Conservation (phyloP, 2,888 invertebrate genomes). For the Stenodema calcarata region DNA sequence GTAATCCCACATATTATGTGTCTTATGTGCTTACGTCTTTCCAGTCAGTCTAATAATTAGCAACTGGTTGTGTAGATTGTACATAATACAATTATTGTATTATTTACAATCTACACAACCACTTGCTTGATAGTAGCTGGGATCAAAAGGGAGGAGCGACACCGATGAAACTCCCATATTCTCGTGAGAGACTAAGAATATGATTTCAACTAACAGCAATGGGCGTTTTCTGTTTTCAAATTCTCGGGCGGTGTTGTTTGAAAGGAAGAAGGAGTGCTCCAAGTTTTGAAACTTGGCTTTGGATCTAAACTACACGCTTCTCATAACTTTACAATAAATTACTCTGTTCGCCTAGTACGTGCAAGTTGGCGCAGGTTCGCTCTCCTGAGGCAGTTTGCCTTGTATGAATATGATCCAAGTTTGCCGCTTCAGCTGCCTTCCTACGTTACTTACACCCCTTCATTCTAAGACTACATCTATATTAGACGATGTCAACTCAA, state of each 20-base stretch:
- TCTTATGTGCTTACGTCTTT: no score
- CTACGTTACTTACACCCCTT: neutral
- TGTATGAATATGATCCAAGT: constrained; percentile 14
- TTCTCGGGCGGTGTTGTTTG: neutral
- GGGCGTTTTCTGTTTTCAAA: neutral
- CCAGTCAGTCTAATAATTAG: no score
- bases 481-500: no score
- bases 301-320: neutral
- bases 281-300: neutral
- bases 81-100: no score
- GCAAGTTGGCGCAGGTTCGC: neutral
- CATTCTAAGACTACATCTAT: neutral
- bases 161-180: neutral
- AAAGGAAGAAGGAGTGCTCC: neutral
- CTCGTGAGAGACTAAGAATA: neutral
- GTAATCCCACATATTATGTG: no score
- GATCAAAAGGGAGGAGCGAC: no score
- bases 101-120: no score
- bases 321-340: constrained; percentile 27
- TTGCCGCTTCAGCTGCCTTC: neutral
- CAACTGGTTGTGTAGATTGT: no score
- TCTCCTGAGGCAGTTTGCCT: neutral
- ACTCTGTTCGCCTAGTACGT: constrained; percentile 13
- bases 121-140: no score
- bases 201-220: neutral